A percentile compares a stretch with the other conserved stretches of the same genome.
Conservation (phyloP, 2,797 vertebrate species). For the Cynopterus sphinx region DNA sequence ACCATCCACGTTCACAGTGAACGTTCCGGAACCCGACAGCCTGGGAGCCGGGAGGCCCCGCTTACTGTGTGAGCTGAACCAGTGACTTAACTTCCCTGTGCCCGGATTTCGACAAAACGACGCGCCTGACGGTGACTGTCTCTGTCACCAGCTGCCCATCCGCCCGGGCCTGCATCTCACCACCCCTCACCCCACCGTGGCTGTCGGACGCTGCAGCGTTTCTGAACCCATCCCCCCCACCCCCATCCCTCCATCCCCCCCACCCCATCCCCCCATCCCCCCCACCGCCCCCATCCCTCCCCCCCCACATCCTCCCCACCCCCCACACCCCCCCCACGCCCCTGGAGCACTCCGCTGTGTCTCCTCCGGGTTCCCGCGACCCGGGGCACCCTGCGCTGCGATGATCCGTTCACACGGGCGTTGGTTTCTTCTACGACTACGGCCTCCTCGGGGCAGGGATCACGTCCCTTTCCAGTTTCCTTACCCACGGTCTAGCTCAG, state of each 20-base stretch:
- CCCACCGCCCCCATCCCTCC: no score
- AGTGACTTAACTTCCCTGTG: background rate
- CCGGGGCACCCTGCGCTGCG: accelerated
- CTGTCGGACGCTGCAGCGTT: background rate
- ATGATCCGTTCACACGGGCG: background rate
- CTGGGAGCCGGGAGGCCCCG: no score
- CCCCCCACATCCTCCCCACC: no score
- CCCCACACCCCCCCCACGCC: background rate
- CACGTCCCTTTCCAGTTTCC: background rate
- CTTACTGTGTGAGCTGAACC: background rate
- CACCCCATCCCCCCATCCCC: no score
- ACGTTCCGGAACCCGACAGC: background rate
- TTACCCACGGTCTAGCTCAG: background rate
- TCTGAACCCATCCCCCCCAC: background rate
- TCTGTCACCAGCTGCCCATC: background rate
- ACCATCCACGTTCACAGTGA: background rate
- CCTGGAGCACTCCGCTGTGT: accelerated
- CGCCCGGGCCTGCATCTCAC: accelerated
- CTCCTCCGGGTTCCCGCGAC: background rate
- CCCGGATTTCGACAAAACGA: background rate
- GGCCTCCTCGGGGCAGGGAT: background rate
- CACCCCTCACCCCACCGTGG: no score
- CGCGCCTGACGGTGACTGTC: background rate
- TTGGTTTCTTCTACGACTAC: background rate
- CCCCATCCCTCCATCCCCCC: background rate